Base-by-base conservation (phyloP, 2,888 invertebrate genomes). In the Trachelus troglodyta region DNA sequence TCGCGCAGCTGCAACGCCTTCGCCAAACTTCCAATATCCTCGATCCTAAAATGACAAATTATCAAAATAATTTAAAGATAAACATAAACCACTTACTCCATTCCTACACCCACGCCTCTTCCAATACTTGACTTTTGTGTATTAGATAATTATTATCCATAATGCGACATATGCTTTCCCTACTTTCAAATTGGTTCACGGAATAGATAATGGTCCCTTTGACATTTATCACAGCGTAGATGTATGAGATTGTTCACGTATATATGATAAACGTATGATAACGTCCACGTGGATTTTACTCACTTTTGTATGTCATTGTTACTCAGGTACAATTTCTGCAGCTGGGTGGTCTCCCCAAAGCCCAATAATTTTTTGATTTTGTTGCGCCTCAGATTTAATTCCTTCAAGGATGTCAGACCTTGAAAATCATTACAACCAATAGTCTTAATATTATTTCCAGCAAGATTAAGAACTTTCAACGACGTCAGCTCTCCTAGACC, bases 391-490 rank as follows among this genome's bases (percentile, higher is more conserved):
- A 98, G 93, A 92, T 98, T 98, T 76, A 98, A 92, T 90, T 98
- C 98, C 82, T 96, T 95, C 69, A 98, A 92, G 3, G 96, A 95
- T 35, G 93, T 92, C 80, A 98, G 92, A 0, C 97, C 98, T 82
- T 94, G 93, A 78, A 98, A 94, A 89, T 98, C 97, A 79, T 95
- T 94, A 80, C 93, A 93, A 74, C 96, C 95, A 77, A 98, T 95
- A 84, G 93, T 94, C 84, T 95, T 94, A 77, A 98, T 95, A 90
- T 96, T 96, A 92, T 98, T 98, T 34, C 98, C 98, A 75, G 98
- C 98, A 87, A 98, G 93, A 92, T 98, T 98, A 75, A 98, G 93
- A 23, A 98, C 98, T 92, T 98, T 97, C 76, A 98, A 92, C 85
- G 97, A 96, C 76, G 92, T 93, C 81, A 97, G 93, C 86, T 92